Base-by-base conservation (phyloP, 2,888 invertebrate species). In the Zele albiditarsus region DNA sequence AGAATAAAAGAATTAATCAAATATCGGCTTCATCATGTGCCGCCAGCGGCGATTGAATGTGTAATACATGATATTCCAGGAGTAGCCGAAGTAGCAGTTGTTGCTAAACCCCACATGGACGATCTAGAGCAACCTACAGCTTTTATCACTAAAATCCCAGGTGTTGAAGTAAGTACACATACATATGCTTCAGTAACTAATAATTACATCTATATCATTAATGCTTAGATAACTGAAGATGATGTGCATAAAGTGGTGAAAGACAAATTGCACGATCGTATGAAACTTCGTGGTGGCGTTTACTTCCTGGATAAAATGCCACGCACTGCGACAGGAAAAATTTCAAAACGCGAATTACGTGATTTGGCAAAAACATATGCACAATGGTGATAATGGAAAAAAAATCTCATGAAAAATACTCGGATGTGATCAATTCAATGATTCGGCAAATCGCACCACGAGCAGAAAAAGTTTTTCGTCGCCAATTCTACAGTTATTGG, bases 1-100 rank as follows among this genome's bases (percentile, higher is more conserved):
- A 80, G 89, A 73, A 42, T 88, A 0, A 87, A 88, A 63, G 87
- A 87, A 42, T 42, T 88, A 12, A 82, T 89, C 8, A 89, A 88
- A 77, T 86, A 84, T 23, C 78, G 82, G 62, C 86, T 84, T 8
- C 67, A 83, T 71, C 89, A 88, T 3, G 81, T 89, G 28, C 77
- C 86, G 6, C 88, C 88, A 0, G 73, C 74, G 1, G 84, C 85
- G 79, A 85, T 89, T 4, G 89, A 89, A 73, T 73, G 68, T 42
- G 16, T 84, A 0, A 68, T 89, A 8, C 71, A 76, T 14, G 53
- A 76, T 2, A 86, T 88, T 78, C 82, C 85, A 1, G 84, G 74
- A 0, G 83, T 89, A 0, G n/a, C 77, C 5, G 88, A 88, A 77
- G 87, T 75, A 10, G 86, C 81, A 1, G 87, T 89, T 2, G 80